These are phyloP conservation scores for Nipponia nippon DNA, from an alignment of 2,113 vertebrate species.

Conservation along the genomic window DNA sequence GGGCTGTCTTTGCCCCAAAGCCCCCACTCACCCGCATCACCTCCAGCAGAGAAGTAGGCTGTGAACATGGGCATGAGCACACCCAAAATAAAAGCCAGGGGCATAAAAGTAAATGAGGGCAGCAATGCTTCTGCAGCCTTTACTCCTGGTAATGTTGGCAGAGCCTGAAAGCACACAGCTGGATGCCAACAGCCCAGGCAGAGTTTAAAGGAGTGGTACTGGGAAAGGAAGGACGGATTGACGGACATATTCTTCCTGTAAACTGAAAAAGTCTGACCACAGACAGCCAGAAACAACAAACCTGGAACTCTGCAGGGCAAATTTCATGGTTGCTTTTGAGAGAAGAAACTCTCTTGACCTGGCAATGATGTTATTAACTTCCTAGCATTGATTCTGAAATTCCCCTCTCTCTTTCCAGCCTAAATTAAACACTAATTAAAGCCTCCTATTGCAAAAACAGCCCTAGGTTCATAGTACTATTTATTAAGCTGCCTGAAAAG, in stretches of 20 bases:
- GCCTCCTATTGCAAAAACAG: neutral
- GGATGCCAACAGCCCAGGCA: neutral
- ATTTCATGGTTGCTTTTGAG: neutral
- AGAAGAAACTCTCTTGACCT: neutral
- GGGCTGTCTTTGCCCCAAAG: neutral
- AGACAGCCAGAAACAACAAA: conserved; percentile 4
- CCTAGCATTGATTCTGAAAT: neutral
- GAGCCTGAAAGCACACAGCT: neutral
- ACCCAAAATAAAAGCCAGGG: neutral
- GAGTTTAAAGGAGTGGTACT: neutral
- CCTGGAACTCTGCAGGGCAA: neutral
- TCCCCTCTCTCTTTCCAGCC: neutral
- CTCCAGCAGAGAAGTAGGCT: neutral
- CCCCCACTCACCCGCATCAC: neutral
- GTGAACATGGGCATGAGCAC: neutral
- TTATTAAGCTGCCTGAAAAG: conserved; percentile 12
- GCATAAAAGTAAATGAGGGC: neutral
- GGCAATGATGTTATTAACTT: neutral
- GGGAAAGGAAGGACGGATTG: neutral
- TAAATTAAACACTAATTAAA: conserved; percentile 15
- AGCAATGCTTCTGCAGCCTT: neutral
- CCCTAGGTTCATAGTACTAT: neutral
- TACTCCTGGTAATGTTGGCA: neutral
- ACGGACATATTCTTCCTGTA: neutral
- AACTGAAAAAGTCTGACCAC: neutral